Evolutionary conservation across 2,797 vertebrate genomes (phyloP), one percentile per base, ranked within the genome.

Genomic region (Phylloscopus collybita): DNA sequence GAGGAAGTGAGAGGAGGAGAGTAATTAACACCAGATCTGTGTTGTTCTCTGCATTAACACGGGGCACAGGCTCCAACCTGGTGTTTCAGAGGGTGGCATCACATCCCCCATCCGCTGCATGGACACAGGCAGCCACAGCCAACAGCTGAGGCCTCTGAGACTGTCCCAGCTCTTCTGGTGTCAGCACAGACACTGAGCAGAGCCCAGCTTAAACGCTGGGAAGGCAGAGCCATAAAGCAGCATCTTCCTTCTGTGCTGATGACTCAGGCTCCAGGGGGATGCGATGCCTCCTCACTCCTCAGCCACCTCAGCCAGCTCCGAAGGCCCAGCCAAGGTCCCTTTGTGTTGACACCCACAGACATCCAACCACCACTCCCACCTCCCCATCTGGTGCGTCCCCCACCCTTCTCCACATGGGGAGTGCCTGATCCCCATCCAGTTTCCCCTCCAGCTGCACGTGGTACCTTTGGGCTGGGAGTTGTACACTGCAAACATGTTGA

Each of bases 401-500:
- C 61, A 10, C 73, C 76, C 90, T 74, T 57, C 87, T 90, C 88
- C 79, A 51, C 84, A 23, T 23, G 71, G 69, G 72, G 95, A 91
- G 10, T 3, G 10, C 34, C 60, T 51, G 83, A 90, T 74, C 60
- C 71, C 82, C 80, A 59, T 47, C 51, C 76, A 42, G 1, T n/a
- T 45, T 91, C 86, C 91, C 94, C 73, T 45, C 4, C 14, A 81
- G 86, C 88, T 79, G 76, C 89, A 86, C 13, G 3, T 70, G 64
- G 83, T 97, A 99, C 98, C 98, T 98, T 98, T 98, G 89, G 97
- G 95, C 96, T 99, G 99, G 18, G 98, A 98, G 87, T 99, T 98
- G 98, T 99, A 98, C 76, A 99, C 98, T 44, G 98, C 99, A 94
- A 99, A 99, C 99, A 99, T 99, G 98, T 99, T 99, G 98, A 99